A percentile compares a stretch with the other conserved stretches of the same genome.
These are phyloP conservation scores for Rhagophthalmus giganteus DNA, from an alignment of 2,888 invertebrate species.

Conservation along the genomic window DNA sequence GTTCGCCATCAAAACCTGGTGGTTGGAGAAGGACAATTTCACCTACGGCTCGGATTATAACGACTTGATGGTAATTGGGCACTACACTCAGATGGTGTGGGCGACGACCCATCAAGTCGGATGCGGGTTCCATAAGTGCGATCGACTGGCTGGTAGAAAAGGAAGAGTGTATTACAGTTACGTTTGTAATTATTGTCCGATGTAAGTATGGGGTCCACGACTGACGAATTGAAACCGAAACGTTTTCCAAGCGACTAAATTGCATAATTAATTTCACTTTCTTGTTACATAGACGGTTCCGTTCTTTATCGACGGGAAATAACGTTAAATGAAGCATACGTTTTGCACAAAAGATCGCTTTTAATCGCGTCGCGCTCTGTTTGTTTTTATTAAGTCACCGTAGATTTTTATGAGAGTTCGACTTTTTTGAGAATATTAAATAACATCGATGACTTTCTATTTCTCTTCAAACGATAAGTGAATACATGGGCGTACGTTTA, in stretches of 20 bases:
- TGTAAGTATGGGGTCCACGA: slow-evolving; percentile 60
- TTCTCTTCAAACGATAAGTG: too few species aligned
- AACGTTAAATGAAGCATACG: slow-evolving; percentile 27
- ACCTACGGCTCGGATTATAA: slow-evolving; percentile 67
- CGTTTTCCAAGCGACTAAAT: slow-evolving; percentile 6
- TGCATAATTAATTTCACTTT: slow-evolving; percentile 18
- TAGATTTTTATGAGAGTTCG: slow-evolving; percentile 1
- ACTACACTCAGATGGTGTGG: slow-evolving; percentile 85
- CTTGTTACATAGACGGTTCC: slow-evolving; percentile 14
- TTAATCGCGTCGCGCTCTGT: slow-evolving; percentile 12
- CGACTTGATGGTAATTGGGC: slow-evolving; percentile 68
- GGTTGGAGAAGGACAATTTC: slow-evolving; percentile 72
- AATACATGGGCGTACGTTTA: too few species aligned
- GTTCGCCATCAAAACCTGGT: slow-evolving; percentile 79
- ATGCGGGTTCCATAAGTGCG: slow-evolving; percentile 73
- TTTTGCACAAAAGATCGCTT: slow-evolving; percentile 18
- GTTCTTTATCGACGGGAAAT: slow-evolving; percentile 19
- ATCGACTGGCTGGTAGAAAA: slow-evolving; percentile 59
- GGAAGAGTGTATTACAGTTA: slow-evolving; percentile 74
- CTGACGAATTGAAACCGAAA: background rate
- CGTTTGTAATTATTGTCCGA: slow-evolving; percentile 83
- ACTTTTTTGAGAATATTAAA: too few species aligned
- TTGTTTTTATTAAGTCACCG: background rate
- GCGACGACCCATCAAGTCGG: slow-evolving; percentile 76
- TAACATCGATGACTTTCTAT: too few species aligned